A percentile compares a stretch with the other conserved stretches of the same genome.
Conservation (phyloP, 2,888 invertebrate species). For the Siphlonurus alternatus region DNA sequence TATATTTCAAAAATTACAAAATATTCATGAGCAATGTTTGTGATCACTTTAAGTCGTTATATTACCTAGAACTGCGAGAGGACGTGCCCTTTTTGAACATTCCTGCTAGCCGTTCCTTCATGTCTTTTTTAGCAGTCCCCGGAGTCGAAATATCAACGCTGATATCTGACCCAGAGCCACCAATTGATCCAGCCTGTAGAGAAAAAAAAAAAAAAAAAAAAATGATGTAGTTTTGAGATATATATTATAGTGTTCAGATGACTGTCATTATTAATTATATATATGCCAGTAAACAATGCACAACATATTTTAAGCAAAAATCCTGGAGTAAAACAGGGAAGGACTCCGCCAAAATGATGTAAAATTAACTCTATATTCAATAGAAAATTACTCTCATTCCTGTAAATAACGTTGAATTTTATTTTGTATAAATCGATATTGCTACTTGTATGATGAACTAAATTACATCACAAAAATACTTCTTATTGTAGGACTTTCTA, state of each 20-base stretch:
- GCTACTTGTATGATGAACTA: too few species aligned
- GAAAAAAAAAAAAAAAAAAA: slow-evolving; percentile 6
- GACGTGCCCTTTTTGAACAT: slow-evolving; percentile 58
- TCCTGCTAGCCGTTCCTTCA: slow-evolving; percentile 62
- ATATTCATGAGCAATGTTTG: background rate
- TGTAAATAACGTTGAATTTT: too few species aligned
- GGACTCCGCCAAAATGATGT: background rate
- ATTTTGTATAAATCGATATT: too few species aligned
- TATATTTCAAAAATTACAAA: background rate
- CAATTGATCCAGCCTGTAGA: slow-evolving; percentile 23
- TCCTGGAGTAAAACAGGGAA: background rate
- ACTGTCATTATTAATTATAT: too few species aligned
- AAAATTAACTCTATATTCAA: too few species aligned
- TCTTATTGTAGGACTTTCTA: too few species aligned
- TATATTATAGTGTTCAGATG: too few species aligned
- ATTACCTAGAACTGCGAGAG: slow-evolving; percentile 49
- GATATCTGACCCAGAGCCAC: slow-evolving; percentile 57
- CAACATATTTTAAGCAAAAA: too few species aligned
- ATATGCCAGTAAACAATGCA: too few species aligned
- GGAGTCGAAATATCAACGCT: slow-evolving; percentile 38
- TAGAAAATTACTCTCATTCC: too few species aligned
- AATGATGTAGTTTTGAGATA: background rate
- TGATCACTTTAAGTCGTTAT: too few species aligned
- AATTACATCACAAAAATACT: too few species aligned
- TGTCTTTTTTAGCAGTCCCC: slow-evolving; percentile 46